These are phyloP conservation scores for Saturnia pavonia DNA, from an alignment of 2,888 invertebrate species.

Conservation along the genomic window DNA sequence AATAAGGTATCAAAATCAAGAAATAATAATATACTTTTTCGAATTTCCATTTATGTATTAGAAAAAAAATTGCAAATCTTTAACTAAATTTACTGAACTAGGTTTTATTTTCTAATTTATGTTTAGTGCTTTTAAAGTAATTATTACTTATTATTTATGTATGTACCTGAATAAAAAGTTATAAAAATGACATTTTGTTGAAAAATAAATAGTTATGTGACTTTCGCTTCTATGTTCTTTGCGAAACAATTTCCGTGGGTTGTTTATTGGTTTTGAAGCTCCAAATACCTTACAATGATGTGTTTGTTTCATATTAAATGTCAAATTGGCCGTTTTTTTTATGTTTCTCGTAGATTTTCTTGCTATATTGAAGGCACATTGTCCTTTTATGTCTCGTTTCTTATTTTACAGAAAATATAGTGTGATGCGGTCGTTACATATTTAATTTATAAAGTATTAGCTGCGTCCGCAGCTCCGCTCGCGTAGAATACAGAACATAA, in stretches of 20 bases:
- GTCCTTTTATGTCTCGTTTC: conserved; percentile 32
- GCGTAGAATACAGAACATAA: too few relatives aligned
- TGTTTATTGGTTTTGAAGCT: not conserved
- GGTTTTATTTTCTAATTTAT: too few relatives aligned
- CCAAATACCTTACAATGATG: not conserved
- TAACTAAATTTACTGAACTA: too few relatives aligned
- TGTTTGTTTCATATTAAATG: not conserved
- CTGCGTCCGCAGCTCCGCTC: too few relatives aligned
- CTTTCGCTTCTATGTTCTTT: not conserved
- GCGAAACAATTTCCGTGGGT: not conserved
- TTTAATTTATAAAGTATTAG: conserved; percentile 35
- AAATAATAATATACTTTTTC: too few relatives aligned
- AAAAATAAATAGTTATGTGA: not conserved
- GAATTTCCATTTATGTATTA: too few relatives aligned
- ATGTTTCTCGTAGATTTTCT: not conserved
- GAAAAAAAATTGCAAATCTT: too few relatives aligned
- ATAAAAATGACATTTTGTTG: too few relatives aligned
- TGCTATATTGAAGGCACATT: not conserved
- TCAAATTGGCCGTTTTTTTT: not conserved
- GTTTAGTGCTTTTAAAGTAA: too few relatives aligned
- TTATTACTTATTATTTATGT: too few relatives aligned
- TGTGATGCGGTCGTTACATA: conserved; percentile 30
- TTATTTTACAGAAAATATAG: conserved; percentile 34
- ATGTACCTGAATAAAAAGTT: too few relatives aligned
- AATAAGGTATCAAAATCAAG: too few relatives aligned